phyloP scores from a whole-genome alignment of 2,888 invertebrate genomes.

The Nemurella pictetii region DNA sequence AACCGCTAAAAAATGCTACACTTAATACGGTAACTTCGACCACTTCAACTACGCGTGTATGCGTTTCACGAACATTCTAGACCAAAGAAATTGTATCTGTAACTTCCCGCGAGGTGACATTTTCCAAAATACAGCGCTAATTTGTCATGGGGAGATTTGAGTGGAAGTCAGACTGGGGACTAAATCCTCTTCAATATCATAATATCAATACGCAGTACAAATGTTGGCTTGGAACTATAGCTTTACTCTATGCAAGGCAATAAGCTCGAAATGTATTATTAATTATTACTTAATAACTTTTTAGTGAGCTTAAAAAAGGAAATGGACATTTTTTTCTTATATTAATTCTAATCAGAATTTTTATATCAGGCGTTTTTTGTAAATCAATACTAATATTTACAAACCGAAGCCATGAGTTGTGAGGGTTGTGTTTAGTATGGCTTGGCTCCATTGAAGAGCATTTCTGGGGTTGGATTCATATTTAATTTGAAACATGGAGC shows the following conservation, averaged over 20 bases:
- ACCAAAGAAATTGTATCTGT: neutral
- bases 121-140: neutral
- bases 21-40: neutral
- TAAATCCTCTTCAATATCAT: neutral
- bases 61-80: neutral
- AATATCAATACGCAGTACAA: neutral
- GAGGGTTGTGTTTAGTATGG: neutral
- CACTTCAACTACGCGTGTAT: neutral
- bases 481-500: neutral
- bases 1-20: neutral
- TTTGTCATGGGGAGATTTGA: neutral
- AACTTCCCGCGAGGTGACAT: neutral
- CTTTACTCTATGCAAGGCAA: constrained; percentile 14
- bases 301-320: constrained; percentile 13
- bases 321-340: neutral
- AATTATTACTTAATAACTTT: constrained; percentile 17
- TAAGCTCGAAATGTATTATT: constrained; percentile 18
- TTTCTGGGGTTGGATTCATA: neutral
- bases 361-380: neutral
- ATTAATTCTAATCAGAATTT: neutral
- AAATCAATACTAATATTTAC: neutral
- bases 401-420: neutral
- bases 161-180: neutral
- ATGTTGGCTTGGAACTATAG: neutral
- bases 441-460: neutral